Evolutionary conservation across 2,113 vertebrate genomes (phyloP), one percentile per base, ranked within the genome.

Genomic region (Suricata suricatta): DNA sequence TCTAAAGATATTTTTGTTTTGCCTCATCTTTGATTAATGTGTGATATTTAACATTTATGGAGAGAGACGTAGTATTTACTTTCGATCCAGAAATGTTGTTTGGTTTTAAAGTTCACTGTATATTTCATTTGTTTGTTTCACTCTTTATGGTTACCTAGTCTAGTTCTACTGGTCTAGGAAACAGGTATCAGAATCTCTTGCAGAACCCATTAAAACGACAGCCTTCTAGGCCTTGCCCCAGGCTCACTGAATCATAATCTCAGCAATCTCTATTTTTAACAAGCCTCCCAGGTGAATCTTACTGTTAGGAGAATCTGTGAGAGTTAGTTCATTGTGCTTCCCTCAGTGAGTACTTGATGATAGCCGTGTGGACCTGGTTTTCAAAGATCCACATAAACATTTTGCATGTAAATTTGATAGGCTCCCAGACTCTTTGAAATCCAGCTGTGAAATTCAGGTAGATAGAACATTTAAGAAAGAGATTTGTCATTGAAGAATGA

Each of bases 1-100:
- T 93, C 11, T 90, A 60, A 87, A 33, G 52, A n/a, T 47, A 21
- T 82, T 92, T 97, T 97, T 60, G 89, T 93, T 95, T 47, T 94
- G 68, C 27, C 35, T 81, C 85, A 41, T 96, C 52, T 92, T 33
- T 72, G 74, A 71, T 93, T 80, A 25, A 72, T 1, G 3, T 88
- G 3, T 79, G 9, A 60, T 95, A 66, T 91, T 94, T 74, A 94
- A 74, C 76, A 33, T 31, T 31, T 89, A 81, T 29, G 25, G 35
- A 71, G 66, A 83, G 23, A 83, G 23, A 86, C 83, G 1, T 54
- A 84, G 27, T 93, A 64, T 96, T 97, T 93, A 77, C 57, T 96
- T 94, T 96, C 35, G n/a, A 68, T 90, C 19, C 33, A 57, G 50
- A 89, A 82, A 69, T 77, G 11, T 68, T 77, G 11, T 68, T 31